These are phyloP conservation scores for Drosophila hydei DNA, from an alignment of 1,140 invertebrate species.

Conservation along the genomic window DNA sequence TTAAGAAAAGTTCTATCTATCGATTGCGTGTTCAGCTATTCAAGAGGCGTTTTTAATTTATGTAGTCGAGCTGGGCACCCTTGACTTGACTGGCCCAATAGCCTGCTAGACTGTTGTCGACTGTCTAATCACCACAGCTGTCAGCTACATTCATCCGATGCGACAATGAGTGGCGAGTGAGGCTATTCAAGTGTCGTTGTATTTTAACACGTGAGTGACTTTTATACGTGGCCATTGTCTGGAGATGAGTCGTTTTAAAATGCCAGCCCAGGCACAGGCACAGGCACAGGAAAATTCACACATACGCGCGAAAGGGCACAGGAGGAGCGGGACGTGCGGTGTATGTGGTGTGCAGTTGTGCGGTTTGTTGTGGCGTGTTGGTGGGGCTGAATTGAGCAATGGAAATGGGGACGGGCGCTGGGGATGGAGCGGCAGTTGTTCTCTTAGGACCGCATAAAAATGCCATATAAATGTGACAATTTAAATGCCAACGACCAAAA, in stretches of 20 bases:
- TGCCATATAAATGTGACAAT: slow-evolving; percentile 81
- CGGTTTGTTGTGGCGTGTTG: slow-evolving; percentile 1
- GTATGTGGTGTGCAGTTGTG: slow-evolving; percentile 9
- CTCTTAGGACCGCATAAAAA: slow-evolving; percentile 68
- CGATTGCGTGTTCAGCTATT: background rate
- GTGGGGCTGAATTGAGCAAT: background rate
- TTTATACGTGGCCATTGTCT: slow-evolving; percentile 54
- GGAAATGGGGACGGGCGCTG: background rate
- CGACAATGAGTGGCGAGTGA: slow-evolving; percentile 38
- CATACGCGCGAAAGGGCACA: slow-evolving; percentile 42
- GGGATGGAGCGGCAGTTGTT: slow-evolving; percentile 7
- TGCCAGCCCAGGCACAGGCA: slow-evolving; percentile 51
- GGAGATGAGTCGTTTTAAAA: slow-evolving; percentile 48
- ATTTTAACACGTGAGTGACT: slow-evolving; percentile 76
- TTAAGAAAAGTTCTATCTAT: background rate
- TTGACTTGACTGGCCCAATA: slow-evolving; percentile 7
- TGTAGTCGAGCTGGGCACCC: slow-evolving; percentile 2
- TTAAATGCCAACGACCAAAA: slow-evolving; percentile 81
- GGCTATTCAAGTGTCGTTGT: slow-evolving; percentile 56
- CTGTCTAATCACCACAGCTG: slow-evolving; percentile 39
- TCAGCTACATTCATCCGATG: slow-evolving; percentile 20
- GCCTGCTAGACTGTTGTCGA: slow-evolving; percentile 1
- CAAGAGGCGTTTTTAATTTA: background rate
- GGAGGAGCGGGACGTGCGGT: background rate
- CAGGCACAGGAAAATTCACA: slow-evolving; percentile 59